Evolutionary conservation across 2,113 vertebrate genomes (phyloP).

Genomic region (Ceyx margarethae): DNA sequence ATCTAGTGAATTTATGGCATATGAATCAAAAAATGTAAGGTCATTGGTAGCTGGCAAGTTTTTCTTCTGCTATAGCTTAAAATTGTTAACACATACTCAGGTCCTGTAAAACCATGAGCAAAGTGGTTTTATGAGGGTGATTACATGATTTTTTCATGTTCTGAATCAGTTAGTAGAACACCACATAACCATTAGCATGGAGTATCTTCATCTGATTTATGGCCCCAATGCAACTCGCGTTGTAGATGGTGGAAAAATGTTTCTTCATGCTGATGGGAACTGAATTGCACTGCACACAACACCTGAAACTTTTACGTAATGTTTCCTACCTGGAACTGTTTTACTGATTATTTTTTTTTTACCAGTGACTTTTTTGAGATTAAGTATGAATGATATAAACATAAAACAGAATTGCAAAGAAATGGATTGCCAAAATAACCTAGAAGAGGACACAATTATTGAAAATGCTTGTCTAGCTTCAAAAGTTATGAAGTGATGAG

Average conservation of each 20-base stretch:
- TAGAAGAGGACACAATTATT: neutral
- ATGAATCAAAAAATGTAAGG: neutral
- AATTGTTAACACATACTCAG: neutral
- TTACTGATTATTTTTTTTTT: neutral
- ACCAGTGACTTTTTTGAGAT: neutral
- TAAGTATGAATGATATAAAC: neutral
- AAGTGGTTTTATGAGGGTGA: neutral
- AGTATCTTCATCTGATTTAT: conserved; percentile 8
- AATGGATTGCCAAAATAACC: neutral
- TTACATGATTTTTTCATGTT: neutral
- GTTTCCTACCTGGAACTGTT: neutral
- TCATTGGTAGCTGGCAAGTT: neutral
- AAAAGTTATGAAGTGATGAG: neutral
- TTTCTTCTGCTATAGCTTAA: neutral
- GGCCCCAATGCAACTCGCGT: neutral
- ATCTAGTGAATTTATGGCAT: neutral
- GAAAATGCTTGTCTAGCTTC: neutral
- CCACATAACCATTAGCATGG: neutral
- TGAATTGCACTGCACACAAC: neutral
- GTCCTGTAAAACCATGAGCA: neutral
- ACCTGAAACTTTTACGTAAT: neutral
- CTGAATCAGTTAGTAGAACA: neutral
- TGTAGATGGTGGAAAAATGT: neutral
- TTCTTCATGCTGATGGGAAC: neutral
- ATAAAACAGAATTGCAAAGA: neutral